Evolutionary conservation across 2,797 vertebrate genomes (phyloP), one percentile per base, ranked within the genome.

Genomic region (Helicolenus hilgendorfi): DNA sequence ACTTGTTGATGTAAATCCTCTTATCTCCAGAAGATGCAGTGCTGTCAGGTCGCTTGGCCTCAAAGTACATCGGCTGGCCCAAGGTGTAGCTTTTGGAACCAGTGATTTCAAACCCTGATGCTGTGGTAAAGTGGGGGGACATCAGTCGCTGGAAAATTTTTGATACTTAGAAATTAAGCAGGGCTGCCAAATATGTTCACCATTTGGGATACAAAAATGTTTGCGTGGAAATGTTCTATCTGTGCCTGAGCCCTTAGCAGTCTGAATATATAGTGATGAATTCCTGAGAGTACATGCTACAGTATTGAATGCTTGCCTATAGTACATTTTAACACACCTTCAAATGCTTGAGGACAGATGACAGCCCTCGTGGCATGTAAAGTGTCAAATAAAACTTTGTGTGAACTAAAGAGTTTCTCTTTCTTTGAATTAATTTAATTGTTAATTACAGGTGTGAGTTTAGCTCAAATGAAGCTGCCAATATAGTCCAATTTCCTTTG

Each of bases 1-100:
- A 97, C 33, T 92, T 85, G 83, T 94, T 94, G 15, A 97, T 70
- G 70, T 97, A 97, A 0, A 95, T 4, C 22, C 94, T 90, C 35
- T 69, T 11, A 15, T n/a, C 11, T 33, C 13, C 64, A 41, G 74
- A 27, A 0, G 0, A 1, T 5, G 4, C 0, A 2, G 7, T 15
- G 1, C 0, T 2, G 0, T 8, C 29, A 4, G 26, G 5, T 45
- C 1, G 22, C 55, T 77, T 95, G 9, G 86, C 96, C 60, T 93
- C 92, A 72, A 97, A 98, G 86, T 85, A 94, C 83, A 97, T 93
- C 0, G 78, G 78, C 15, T 94, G 27, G 8, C 96, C 96, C 73
- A 97, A 18, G 2, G 8, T 75, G 85, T 90, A 95, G 10, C 18
- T 62, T 33, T 77, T 53, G 20, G 31, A 1, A 1, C 15, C 33